Evolutionary conservation across 2,113 vertebrate genomes (phyloP), one percentile per base, ranked within the genome.

Genomic region (Microcebus griseorufus): DNA sequence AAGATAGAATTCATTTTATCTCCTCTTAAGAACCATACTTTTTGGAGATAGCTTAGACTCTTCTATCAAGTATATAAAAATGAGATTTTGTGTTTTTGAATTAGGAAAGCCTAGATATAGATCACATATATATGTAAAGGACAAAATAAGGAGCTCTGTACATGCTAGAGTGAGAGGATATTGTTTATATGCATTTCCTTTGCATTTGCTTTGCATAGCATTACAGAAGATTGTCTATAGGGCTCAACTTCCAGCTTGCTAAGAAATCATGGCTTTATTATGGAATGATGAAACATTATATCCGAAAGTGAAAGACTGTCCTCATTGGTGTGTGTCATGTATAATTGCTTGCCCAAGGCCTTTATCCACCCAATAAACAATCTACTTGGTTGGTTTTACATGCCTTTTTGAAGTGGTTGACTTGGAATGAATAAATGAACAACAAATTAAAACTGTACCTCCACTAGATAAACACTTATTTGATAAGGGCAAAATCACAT

Each of bases 391-490:
- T 64, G 53, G 37, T 55, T 95, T 94, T 86, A 58, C 5, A 42
- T 37, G 20, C 27, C 55, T 95, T 70, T 97, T 96, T 95, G 93
- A 95, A 90, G 86, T 76, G 84, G 67, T 78, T 85, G 42, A 42
- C 53, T 32, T 58, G 88, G 94, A 88, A 83, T 69, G 88, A 55
- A 53, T 94, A 69, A 91, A 79, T 34, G 5, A 10, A 60, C 65
- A 53, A 13, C 53, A 95, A 73, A 60, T 94, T 78, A 81, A 97
- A 90, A 25, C 32, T 39, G 29, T 29, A 79, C 55, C 67, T 88
- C 76, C 62, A 53, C 58, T 92, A 70, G 39, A 78, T 88, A 93
- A 96, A 67, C 14, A 70, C 22, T 42, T 94, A 17, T 80, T 97
- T 83, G 45, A 95, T 72, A 73, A 62, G 23, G 70, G 53, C 18